Conservation (phyloP, 2,888 invertebrate genomes). For the Eupithecia inturbata region DNA sequence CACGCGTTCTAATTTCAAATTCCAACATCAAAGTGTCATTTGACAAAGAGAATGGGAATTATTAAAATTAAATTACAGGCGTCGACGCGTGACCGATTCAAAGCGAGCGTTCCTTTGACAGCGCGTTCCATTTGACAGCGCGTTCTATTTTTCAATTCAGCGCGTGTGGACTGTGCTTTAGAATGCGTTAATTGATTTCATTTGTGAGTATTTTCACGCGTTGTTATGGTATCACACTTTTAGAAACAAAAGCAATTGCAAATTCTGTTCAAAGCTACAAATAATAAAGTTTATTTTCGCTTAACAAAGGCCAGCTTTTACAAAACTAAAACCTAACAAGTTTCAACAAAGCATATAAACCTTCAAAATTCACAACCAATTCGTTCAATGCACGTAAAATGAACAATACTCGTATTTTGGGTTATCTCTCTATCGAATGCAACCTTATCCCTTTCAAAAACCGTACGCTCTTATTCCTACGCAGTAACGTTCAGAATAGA, state of each 20-base stretch:
- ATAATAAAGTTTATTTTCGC: background rate
- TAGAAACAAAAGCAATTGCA: background rate
- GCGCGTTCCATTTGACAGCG: slow-evolving; percentile 53
- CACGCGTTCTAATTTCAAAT: slow-evolving; percentile 36
- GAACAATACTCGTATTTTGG: slow-evolving; percentile 76
- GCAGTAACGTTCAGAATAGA: slow-evolving; percentile 43
- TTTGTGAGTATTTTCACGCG: slow-evolving; percentile 32
- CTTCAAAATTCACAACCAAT: slow-evolving; percentile 69
- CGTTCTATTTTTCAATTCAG: slow-evolving; percentile 57
- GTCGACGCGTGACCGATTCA: slow-evolving; percentile 64
- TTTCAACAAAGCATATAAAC: slow-evolving; percentile 55
- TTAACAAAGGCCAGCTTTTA: background rate
- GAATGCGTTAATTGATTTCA: slow-evolving; percentile 53
- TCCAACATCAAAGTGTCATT: slow-evolving; percentile 53
- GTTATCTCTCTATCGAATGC: slow-evolving; percentile 54
- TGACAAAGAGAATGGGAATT: slow-evolving; percentile 61
- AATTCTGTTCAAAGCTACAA: background rate
- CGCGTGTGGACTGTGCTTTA: slow-evolving; percentile 48
- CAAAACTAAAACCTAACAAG: slow-evolving; percentile 46
- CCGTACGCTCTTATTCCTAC: background rate
- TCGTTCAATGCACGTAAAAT: slow-evolving; percentile 66
- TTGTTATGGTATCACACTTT: background rate
- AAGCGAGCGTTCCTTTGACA: slow-evolving; percentile 61
- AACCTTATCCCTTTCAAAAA: slow-evolving; percentile 23
- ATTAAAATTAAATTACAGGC: slow-evolving; percentile 65